phyloP scores from a whole-genome alignment of 1,140 invertebrate genomes.

The Trichoplusia ni region DNA sequence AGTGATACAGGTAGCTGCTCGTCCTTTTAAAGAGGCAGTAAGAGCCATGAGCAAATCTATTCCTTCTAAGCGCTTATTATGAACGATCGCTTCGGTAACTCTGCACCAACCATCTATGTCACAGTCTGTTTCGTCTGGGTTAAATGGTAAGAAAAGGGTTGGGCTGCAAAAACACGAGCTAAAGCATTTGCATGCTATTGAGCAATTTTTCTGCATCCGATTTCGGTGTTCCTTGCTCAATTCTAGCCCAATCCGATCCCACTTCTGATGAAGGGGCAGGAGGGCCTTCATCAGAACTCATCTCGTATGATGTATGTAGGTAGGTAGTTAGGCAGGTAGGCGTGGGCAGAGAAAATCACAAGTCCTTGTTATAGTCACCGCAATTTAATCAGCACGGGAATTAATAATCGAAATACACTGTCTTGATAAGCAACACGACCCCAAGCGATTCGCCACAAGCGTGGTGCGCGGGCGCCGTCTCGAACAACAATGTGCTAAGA shows the following conservation, averaged over 20 bases:
- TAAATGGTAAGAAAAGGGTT: constrained; percentile 8
- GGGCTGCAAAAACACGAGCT: not conserved
- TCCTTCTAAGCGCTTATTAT: constrained; percentile 33
- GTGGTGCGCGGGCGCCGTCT: too few species aligned
- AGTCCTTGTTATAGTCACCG: not conserved
- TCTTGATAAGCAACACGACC: not conserved
- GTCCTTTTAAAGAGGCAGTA: constrained; percentile 12
- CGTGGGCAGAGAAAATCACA: not conserved
- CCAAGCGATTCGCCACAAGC: too few species aligned
- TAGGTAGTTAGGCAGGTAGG: not conserved
- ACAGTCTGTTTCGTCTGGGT: constrained; percentile 31
- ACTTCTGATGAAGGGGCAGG: constrained; percentile 26
- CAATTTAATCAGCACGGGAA: not conserved
- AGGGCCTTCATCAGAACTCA: not conserved
- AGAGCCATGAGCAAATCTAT: constrained; percentile 39
- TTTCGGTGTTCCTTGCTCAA: not conserved
- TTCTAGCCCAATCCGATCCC: not conserved
- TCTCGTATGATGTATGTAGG: not conserved
- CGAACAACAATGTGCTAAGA: too few species aligned
- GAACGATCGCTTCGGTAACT: constrained; percentile 32
- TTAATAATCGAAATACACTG: constrained; percentile 6
- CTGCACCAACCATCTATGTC: constrained; percentile 37
- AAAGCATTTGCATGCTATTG: constrained; percentile 13
- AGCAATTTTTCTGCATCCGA: constrained; percentile 3
- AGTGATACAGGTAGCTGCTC: constrained; percentile 41